These are phyloP conservation scores for Athalia circularis DNA, from an alignment of 2,888 invertebrate genomes.

Conservation along the genomic window DNA sequence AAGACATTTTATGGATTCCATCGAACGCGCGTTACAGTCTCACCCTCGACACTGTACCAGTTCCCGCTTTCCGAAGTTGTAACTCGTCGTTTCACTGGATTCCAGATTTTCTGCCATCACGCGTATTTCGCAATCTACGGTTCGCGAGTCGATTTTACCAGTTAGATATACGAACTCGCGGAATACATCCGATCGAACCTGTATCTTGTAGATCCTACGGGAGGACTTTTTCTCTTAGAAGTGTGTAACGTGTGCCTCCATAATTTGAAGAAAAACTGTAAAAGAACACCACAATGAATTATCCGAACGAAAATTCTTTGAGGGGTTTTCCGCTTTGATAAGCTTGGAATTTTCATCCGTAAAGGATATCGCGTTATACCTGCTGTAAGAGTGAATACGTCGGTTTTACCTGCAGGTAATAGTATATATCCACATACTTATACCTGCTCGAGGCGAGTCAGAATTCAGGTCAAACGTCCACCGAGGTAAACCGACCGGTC, in stretches of 20 bases:
- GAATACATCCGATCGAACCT: constrained; percentile 25
- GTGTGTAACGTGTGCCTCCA: too few species aligned
- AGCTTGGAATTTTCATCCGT: too few species aligned
- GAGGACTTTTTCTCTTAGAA: neutral
- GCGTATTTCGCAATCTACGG: constrained; percentile 15
- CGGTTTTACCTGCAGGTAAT: constrained; percentile 21
- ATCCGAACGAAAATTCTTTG: too few species aligned
- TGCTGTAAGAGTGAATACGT: neutral
- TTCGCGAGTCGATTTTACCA: constrained; percentile 19
- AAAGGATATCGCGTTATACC: neutral
- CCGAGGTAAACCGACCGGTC: constrained; percentile 55
- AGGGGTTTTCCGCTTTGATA: too few species aligned
- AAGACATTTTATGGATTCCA: constrained; percentile 28
- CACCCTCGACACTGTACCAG: neutral
- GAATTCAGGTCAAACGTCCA: constrained; percentile 62
- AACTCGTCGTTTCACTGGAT: constrained; percentile 36
- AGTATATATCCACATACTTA: neutral
- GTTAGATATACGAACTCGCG: constrained; percentile 1
- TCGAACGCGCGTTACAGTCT: constrained; percentile 21
- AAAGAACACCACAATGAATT: too few species aligned
- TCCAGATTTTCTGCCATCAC: constrained; percentile 12
- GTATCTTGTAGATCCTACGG: constrained; percentile 1
- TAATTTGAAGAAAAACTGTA: too few species aligned
- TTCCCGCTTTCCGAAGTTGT: neutral
- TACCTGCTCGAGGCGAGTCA: constrained; percentile 5